These are phyloP conservation scores for Nebria salina DNA, from an alignment of 2,888 invertebrate species.

Conservation along the genomic window DNA sequence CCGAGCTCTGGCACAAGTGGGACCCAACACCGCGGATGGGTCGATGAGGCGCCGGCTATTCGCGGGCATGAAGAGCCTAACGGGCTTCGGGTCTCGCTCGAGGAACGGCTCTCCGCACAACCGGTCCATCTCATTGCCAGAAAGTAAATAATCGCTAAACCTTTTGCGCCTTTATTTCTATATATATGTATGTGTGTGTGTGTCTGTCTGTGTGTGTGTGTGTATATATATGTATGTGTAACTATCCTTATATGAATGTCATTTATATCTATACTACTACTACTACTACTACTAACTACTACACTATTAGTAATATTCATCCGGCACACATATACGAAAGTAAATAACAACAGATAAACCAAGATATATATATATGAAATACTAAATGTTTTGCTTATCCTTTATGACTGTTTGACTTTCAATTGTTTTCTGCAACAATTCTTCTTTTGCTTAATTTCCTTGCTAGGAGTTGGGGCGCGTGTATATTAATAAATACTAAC, in stretches of 20 bases:
- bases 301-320: no score
- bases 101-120: constrained; percentile 77
- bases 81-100: constrained; percentile 76
- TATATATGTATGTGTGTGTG: constrained; percentile 44
- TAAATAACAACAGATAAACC: no score
- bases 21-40: constrained; percentile 61
- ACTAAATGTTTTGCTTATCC: no score
- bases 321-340: no score
- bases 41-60: constrained; percentile 80
- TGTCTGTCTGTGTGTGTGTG: not conserved
- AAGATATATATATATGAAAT: no score
- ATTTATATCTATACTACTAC: no score
- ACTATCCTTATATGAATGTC: no score
- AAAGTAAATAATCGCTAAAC: constrained; percentile 71
- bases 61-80: constrained; percentile 83
- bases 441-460: not conserved
- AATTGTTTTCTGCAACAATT: constrained; percentile 21
- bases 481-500: not conserved
- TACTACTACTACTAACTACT: no score
- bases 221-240: no score
- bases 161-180: constrained; percentile 43
- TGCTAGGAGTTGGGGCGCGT: not conserved
- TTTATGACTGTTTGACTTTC: constrained; percentile 24
- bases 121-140: constrained; percentile 86
- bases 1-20: constrained; percentile 47